A percentile compares a stretch with the other conserved stretches of the same genome.
Evolutionary conservation across 2,797 vertebrate genomes (phyloP).

Genomic region (Pseudochaenichthys georgianus): DNA sequence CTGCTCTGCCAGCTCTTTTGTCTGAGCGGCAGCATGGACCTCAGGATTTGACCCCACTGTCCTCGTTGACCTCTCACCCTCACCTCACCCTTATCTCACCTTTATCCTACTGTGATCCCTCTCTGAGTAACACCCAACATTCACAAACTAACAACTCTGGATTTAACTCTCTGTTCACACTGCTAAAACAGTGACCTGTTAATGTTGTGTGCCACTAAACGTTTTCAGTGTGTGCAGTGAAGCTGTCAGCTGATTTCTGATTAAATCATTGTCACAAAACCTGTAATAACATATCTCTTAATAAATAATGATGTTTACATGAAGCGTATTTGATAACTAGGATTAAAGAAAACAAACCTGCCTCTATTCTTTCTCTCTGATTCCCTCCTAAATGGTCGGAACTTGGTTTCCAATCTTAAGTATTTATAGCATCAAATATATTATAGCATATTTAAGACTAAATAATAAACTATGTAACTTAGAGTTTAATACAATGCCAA

Average conservation of each 20-base stretch:
- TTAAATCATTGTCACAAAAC: neutral
- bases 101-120: slow-evolving; percentile 23
- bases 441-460: neutral
- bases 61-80: slow-evolving; percentile 63
- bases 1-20: slow-evolving; percentile 61
- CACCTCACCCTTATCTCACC: slow-evolving; percentile 43
- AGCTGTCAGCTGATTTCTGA: neutral
- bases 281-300: neutral
- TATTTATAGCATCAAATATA: neutral
- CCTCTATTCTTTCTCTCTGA: neutral
- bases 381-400: neutral
- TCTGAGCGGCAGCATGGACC: slow-evolving; percentile 47
- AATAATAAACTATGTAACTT: neutral
- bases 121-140: neutral
- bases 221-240: neutral
- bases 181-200: slow-evolving; percentile 3
- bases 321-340: neutral
- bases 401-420: neutral
- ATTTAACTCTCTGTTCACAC: neutral
- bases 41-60: slow-evolving; percentile 57
- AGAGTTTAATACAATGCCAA: no score
- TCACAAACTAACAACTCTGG: neutral
- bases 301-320: neutral
- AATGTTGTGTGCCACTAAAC: slow-evolving; percentile 2
- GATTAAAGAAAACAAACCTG: neutral